These are phyloP conservation scores for Girardinichthys multiradiatus DNA, from an alignment of 2,113 vertebrate genomes.

Conservation along the genomic window DNA sequence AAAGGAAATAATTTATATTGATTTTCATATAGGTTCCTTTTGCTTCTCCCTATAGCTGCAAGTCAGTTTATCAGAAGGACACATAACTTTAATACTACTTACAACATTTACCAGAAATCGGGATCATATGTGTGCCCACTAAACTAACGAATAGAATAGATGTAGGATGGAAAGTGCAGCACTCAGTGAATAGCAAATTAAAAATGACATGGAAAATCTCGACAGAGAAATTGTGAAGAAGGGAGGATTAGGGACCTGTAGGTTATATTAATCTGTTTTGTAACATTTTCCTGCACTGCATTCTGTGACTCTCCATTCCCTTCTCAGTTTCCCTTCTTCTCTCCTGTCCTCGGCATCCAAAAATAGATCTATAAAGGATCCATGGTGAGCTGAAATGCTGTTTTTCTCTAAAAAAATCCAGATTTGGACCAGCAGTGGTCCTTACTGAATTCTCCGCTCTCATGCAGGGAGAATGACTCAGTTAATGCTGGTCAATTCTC, in stretches of 20 bases:
- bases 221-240: not conserved
- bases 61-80: slow-evolving; percentile 48
- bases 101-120: too few relatives aligned
- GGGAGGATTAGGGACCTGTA: not conserved
- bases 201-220: not conserved
- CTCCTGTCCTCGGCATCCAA: slow-evolving; percentile 14
- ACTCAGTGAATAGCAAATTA: not conserved
- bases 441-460: slow-evolving; percentile 24
- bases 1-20: not conserved
- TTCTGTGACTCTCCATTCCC: slow-evolving; percentile 12
- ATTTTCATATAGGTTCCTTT: not conserved
- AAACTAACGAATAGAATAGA: not conserved
- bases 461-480: slow-evolving; percentile 39
- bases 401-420: slow-evolving; percentile 37
- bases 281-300: slow-evolving; percentile 14
- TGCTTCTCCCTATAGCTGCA: not conserved
- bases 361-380: slow-evolving; percentile 25
- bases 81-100: slow-evolving; percentile 23
- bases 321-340: slow-evolving; percentile 1
- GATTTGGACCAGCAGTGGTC: slow-evolving; percentile 19
- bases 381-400: slow-evolving; percentile 26
- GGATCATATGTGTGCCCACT: not conserved
- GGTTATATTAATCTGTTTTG: slow-evolving; percentile 5
- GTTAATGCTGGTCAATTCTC: slow-evolving; percentile 41
- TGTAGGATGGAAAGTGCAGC: not conserved